Evolutionary conservation across 1,140 invertebrate species (phyloP).

Genomic region (Zaprionus inermis): DNA sequence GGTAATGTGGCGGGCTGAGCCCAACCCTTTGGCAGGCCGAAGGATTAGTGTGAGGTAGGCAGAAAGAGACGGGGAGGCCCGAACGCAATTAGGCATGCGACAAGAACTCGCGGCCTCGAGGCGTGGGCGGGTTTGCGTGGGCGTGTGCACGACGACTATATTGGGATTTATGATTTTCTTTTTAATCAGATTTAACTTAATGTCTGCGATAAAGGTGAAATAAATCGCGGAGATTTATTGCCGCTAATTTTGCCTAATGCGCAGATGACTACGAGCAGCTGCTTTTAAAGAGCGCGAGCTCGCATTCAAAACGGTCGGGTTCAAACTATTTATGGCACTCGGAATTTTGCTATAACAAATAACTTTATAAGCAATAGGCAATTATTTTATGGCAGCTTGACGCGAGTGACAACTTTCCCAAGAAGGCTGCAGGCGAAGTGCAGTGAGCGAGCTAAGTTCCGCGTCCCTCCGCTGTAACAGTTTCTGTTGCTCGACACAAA

Average conservation of each 20-base stretch:
- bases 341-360: background rate
- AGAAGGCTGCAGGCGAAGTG: background rate
- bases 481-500: constrained; percentile 14
- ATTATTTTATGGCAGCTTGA: constrained; percentile 4
- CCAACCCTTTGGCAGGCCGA: constrained; percentile 37
- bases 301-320: background rate
- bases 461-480: background rate
- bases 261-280: constrained; percentile 16
- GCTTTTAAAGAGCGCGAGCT: background rate
- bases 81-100: constrained; percentile 63
- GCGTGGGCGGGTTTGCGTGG: background rate
- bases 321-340: background rate
- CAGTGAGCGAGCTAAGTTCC: background rate
- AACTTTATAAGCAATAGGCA: background rate
- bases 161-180: constrained; percentile 71
- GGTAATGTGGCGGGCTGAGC: background rate
- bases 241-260: constrained; percentile 55
- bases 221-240: constrained; percentile 66
- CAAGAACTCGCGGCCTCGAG: constrained; percentile 42
- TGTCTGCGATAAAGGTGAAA: constrained; percentile 68
- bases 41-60: constrained; percentile 42
- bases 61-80: constrained; percentile 31
- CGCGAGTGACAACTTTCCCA: background rate
- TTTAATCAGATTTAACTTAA: constrained; percentile 72
- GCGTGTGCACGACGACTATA: constrained; percentile 35